phyloP scores from a whole-genome alignment of 2,113 vertebrate species.

The Corythaixoides concolor region DNA sequence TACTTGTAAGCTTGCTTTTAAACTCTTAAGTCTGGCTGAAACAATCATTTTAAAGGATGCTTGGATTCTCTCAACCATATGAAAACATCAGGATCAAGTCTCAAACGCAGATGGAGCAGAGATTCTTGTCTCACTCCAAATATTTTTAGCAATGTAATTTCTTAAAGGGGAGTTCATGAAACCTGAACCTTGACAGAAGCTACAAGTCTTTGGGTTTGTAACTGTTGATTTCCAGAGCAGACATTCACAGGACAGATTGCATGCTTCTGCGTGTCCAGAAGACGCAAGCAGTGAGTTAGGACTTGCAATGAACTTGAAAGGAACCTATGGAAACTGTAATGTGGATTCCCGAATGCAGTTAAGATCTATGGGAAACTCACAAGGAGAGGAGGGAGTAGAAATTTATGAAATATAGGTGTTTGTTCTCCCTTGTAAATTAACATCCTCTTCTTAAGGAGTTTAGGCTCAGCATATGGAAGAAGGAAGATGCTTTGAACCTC shows the following conservation, averaged over 20 bases:
- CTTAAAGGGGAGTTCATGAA: not conserved
- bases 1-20: not conserved
- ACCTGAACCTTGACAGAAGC: not conserved
- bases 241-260: not conserved
- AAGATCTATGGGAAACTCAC: not conserved
- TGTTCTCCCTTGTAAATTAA: not conserved
- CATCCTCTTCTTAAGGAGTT: not conserved
- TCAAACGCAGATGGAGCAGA: not conserved
- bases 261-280: not conserved
- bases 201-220: rapidly evolving
- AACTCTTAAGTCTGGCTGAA: not conserved
- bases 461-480: not conserved
- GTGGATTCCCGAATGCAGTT: not conserved
- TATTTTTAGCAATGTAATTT: not conserved
- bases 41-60: not conserved
- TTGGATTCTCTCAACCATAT: not conserved
- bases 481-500: not conserved
- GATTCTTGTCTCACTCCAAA: not conserved
- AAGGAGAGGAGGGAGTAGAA: not conserved
- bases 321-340: not conserved
- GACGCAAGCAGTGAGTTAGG: too few relatives aligned
- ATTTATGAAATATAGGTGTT: not conserved
- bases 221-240: not conserved
- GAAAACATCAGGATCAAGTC: not conserved
- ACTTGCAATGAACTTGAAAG: not conserved